Percentiles rank a stretch among this genome's conserved stretches.
These are phyloP conservation scores for Hydropsyche tenuis DNA, from an alignment of 1,140 invertebrate species.

Conservation along the genomic window DNA sequence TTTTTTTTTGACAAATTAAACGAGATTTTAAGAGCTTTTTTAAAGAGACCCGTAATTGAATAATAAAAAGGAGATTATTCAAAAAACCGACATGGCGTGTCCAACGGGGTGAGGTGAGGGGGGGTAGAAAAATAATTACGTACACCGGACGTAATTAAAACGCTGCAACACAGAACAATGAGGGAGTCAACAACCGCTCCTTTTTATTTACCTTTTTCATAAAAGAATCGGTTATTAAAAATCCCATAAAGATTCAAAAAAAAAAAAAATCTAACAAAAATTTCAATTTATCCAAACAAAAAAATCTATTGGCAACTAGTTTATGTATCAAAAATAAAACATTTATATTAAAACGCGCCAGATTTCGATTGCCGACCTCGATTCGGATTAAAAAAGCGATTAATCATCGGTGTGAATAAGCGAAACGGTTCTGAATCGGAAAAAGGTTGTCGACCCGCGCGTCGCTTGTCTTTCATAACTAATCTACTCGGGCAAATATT, in stretches of 20 bases:
- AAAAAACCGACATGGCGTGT: constrained; percentile 35
- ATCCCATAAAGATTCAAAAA: too few species aligned
- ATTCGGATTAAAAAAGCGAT: neutral
- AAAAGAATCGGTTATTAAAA: too few species aligned
- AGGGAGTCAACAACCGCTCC: constrained; percentile 33
- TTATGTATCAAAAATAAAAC: too few species aligned
- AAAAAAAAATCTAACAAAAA: too few species aligned
- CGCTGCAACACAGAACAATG: constrained; percentile 35
- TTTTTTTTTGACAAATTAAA: constrained; percentile 18
- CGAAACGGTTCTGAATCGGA: neutral
- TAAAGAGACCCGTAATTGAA: constrained; percentile 32
- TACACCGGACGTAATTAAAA: constrained; percentile 33
- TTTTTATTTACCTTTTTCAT: too few species aligned
- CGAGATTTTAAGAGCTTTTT: constrained; percentile 11
- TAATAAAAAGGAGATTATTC: constrained; percentile 39
- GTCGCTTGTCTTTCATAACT: constrained; percentile 27
- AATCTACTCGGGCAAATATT: constrained; percentile 26
- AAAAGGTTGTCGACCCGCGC: constrained; percentile 13
- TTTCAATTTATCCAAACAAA: too few species aligned
- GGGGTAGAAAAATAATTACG: constrained; percentile 31
- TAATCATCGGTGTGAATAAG: neutral
- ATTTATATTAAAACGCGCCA: too few species aligned
- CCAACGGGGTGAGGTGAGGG: constrained; percentile 11
- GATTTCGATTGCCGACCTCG: too few species aligned
- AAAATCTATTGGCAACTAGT: too few species aligned